Base-by-base conservation (phyloP, 2,797 vertebrate species). In the Thamnophis elegans region DNA sequence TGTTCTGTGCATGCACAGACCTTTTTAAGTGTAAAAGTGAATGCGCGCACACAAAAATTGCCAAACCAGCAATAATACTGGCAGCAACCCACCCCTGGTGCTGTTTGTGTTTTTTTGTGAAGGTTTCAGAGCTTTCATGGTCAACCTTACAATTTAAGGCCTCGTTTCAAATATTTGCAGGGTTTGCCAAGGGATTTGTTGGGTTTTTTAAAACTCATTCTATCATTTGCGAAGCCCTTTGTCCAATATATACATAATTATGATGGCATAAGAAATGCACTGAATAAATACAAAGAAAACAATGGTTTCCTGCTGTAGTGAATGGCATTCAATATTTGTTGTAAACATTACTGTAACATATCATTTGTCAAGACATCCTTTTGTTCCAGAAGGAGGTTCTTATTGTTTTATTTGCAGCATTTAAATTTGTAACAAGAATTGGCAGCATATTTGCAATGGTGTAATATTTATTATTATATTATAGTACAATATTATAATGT, bases 321-420 rank as follows among this genome's bases (percentile, higher is more conserved):
- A 85, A 26, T 26, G 55, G 54, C 36, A 26, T 59, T 59, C 88
- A 87, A 87, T 90, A 90, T 90, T 90, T 92, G 20, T 78, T 73
- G 28, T 22, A 53, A 90, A 36, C 28, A 25, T 12, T 82, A 9
- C 6, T 36, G 32, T 18, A 82, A n/a, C 55, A 36, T 73, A 92
- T 90, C 85, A 51, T 55, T 87, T 73, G 20, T 73, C 89, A 59
- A 87, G 26, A 53, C 20, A 22, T 22, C 26, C 87, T 53, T 90
- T 89, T 78, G 42, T 85, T 90, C 28, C 18, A 90, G n/a, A 47
- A 68, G 32, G 18, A 13, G 28, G 4, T 42, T 28, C 16, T 62
- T 87, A 36, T 58, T 92, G 53, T 87, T 86, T 73, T 73, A n/a
- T 65, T 90, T 58, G 54, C 47, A 51, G 10, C 89, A 12, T 87